A percentile compares a stretch with the other conserved stretches of the same genome.
These are phyloP conservation scores for Apotomis capreana DNA, from an alignment of 2,888 invertebrate genomes.

Conservation along the genomic window DNA sequence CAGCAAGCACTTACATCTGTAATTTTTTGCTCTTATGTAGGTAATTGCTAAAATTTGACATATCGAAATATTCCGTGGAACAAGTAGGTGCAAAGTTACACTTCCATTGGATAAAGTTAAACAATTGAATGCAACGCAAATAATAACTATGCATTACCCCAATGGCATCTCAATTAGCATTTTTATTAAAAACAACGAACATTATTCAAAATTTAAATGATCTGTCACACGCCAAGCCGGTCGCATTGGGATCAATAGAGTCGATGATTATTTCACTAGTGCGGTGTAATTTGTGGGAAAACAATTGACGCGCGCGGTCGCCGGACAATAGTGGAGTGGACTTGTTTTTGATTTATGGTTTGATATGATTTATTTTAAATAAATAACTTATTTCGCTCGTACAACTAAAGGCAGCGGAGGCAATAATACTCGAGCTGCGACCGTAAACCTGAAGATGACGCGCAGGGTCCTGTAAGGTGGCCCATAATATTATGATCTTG, in stretches of 20 bases:
- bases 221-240: conserved; percentile 35
- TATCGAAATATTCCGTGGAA: no score
- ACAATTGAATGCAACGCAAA: conserved; percentile 6
- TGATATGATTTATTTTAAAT: background rate
- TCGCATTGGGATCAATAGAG: conserved; percentile 29
- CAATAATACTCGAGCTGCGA: no score
- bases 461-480: no score
- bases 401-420: no score
- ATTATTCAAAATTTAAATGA: conserved; percentile 35
- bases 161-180: conserved; percentile 29
- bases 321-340: conserved; percentile 30
- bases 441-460: no score
- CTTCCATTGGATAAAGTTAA: background rate
- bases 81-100: no score
- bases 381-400: no score
- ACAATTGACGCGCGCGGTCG: conserved; percentile 33
- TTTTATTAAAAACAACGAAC: conserved; percentile 37
- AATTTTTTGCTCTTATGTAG: no score
- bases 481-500: no score
- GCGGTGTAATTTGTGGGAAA: conserved; percentile 37
- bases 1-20: no score
- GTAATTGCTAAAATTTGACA: no score
- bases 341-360: conserved; percentile 12
- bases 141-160: conserved; percentile 18
- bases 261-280: conserved; percentile 27